Base-by-base conservation (phyloP, 1,140 invertebrate species). In the Notospermus geniculatus region DNA sequence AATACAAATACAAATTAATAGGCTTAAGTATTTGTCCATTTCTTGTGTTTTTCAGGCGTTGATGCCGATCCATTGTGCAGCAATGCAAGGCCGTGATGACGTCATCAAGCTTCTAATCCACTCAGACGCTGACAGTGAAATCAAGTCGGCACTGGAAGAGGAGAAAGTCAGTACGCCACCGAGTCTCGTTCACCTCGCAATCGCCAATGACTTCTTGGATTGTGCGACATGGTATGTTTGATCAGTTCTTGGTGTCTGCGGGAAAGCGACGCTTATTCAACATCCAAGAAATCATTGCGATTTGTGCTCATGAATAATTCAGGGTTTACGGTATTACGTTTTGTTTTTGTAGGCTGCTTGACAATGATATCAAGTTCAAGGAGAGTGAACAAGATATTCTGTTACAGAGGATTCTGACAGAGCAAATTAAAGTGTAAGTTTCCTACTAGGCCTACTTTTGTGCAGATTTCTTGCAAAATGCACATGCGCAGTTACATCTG, bases 41-140 rank as follows among this genome's bases (percentile, higher is more conserved):
- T n/a, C n/a, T n/a, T n/a, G n/a, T n/a, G n/a, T n/a, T 52, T 41
- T 66, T 19, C 68, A 80, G 79, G 66, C 68, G n/a, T 58, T 80
- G 43, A 46, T 80, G 54, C 76, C 79, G 0, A 78, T 80, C 19
- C 79, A 80, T 61, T 80, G 78, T 62, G 76, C 74, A 66, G 79
- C 77, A 9, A 80, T 80, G 74, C 78, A 80, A 64, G 79, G 79
- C 27, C 70, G 75, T 45, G 64, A 72, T 9, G 78, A 80, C 62
- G 73, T 71, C 15, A 76, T 79, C 59, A 64, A 71, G 54, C 55
- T 78, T 62, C 61, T 80, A 58, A 57, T 76, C 22, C 28, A 66
- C 23, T 57, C 65, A 45, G 78, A 78, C 58, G 64, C 55, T 5
- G 66, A 72, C 17, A 67, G 69, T 22, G 54, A 60, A 52, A 73